phyloP scores from a whole-genome alignment of 1,140 invertebrate species.

The Caenorhabditis briggsae region DNA sequence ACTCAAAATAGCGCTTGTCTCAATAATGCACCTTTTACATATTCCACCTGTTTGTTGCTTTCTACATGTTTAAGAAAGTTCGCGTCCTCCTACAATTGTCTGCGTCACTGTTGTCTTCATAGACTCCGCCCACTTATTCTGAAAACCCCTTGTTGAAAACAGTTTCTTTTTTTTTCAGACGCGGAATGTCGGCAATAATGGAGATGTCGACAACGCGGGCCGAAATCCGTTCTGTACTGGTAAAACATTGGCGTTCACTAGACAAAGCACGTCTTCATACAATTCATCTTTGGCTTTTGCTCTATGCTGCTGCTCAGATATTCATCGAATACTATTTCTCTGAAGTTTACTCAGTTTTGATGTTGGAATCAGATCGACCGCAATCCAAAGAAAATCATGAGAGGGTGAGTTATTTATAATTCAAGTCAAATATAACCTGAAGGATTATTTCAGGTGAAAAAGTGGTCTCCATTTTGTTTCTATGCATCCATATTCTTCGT shows the following conservation, averaged over 20 bases:
- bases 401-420: slow-evolving; percentile 61
- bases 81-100: not conserved
- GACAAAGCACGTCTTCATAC: slow-evolving; percentile 77
- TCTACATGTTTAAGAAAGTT: not conserved
- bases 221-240: slow-evolving; percentile 74
- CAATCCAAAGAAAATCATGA: slow-evolving; percentile 69
- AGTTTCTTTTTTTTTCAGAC: not conserved
- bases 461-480: slow-evolving; percentile 57
- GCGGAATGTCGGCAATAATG: slow-evolving; percentile 46
- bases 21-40: not conserved
- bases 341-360: slow-evolving; percentile 62
- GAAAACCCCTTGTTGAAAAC: too few relatives aligned
- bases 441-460: slow-evolving; percentile 23
- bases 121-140: not conserved
- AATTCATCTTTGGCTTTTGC: slow-evolving; percentile 77
- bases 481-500: slow-evolving; percentile 58
- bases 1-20: not conserved
- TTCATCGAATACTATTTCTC: slow-evolving; percentile 75
- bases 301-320: slow-evolving; percentile 75
- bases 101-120: too few relatives aligned
- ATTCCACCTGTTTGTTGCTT: not conserved
- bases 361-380: slow-evolving; percentile 46
- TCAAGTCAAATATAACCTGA: not conserved
- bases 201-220: slow-evolving; percentile 51
- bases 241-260: slow-evolving; percentile 72